Evolutionary conservation across 2,888 invertebrate genomes (phyloP), one percentile per base, ranked within the genome.

Genomic region (Miltochrista miniata): DNA sequence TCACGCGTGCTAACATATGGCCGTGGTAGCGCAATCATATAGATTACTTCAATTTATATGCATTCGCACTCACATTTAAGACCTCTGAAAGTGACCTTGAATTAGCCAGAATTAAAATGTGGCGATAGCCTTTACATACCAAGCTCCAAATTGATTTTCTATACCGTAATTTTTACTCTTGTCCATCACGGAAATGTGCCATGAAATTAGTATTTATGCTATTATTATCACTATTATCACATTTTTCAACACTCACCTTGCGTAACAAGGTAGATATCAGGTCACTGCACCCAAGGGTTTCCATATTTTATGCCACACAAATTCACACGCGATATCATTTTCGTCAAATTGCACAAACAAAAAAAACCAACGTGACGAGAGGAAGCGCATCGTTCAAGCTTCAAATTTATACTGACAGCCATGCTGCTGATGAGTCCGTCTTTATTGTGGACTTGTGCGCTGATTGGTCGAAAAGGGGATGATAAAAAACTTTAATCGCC

Each of bases 341-440:
- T 87, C 89, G 88, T 84, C 83, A 83, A 84, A 83, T 80, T 85
- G 83, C 86, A 89, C 85, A 87, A 89, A 90, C 84, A 91, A 90
- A 90, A 92, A 92, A 92, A 90, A 87, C 87, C 92, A 92, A 92
- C 88, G 84, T 93, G 93, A 94, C 93, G 95, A 95, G 94, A 96
- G 95, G 96, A 95, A 95, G 94, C 93, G 94, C 96, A 96, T 96
- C 94, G 93, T 94, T 90, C 94, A 93, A 94, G 94, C 94, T 94
- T 95, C 96, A 96, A 96, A 96, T 98, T 96, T 98, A 98, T 98
- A 98, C 97, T 98, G 97, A 95, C 96, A 96, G 96, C 96, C 96
- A 97, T 96, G 94, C 96, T 96, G 96, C 94, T 93, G 94, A 94
- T 93, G 94, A 94, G 94, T 94, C 94, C 94, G 94, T 94, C 95